A percentile compares a stretch with the other conserved stretches of the same genome.
Conservation (phyloP, 2,888 invertebrate species). For the Drosophila subquinaria region DNA sequence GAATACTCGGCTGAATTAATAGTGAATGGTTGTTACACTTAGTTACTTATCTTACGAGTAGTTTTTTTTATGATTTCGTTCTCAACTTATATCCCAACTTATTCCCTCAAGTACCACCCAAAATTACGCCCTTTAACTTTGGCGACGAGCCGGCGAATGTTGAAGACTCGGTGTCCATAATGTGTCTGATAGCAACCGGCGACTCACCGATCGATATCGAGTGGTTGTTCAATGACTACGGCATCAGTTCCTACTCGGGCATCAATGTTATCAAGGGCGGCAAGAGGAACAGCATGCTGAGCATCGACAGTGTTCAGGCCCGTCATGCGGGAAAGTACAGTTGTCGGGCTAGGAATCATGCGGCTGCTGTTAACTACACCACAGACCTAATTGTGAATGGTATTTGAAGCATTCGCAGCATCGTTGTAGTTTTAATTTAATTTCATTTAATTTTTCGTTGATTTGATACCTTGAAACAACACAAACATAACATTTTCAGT, state of each 20-base stretch:
- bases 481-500: not conserved
- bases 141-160: constrained; percentile 90
- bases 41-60: not conserved
- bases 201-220: constrained; percentile 88
- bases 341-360: constrained; percentile 90
- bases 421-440: constrained; percentile 10
- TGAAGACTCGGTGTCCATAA: constrained; percentile 90
- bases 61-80: constrained; percentile 34
- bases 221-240: constrained; percentile 87
- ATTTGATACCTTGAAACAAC: not conserved
- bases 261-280: constrained; percentile 85
- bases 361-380: constrained; percentile 89
- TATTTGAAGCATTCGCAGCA: constrained; percentile 68
- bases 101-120: constrained; percentile 73
- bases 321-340: constrained; percentile 91
- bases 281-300: constrained; percentile 88
- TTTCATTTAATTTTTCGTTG: constrained; percentile 23
- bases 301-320: constrained; percentile 88
- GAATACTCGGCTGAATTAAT: constrained; percentile 89
- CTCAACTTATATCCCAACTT: constrained; percentile 7
- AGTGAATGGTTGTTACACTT: constrained; percentile 88
- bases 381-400: constrained; percentile 91
- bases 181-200: constrained; percentile 90
- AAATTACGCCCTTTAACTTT: constrained; percentile 91
- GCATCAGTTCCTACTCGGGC: constrained; percentile 83